Percentiles rank a stretch among this genome's conserved stretches.
These are phyloP conservation scores for Staurois parvus DNA, from an alignment of 2,797 vertebrate species.

Conservation along the genomic window DNA sequence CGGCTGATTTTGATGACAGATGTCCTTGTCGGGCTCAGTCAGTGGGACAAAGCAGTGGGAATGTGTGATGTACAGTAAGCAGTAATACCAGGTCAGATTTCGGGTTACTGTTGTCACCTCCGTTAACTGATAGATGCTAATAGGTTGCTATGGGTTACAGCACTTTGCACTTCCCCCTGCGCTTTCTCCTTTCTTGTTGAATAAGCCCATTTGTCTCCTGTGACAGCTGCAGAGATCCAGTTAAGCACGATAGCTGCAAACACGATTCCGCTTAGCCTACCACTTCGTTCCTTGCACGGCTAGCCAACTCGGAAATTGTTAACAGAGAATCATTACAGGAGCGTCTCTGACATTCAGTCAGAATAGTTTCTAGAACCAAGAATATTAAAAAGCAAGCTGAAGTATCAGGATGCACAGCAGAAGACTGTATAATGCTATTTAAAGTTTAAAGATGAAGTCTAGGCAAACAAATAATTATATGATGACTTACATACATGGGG, in stretches of 20 bases:
- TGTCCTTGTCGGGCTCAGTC: too few relatives aligned
- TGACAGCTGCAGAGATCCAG: not conserved
- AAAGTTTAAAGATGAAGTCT: not conserved
- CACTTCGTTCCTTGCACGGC: constrained; percentile 19
- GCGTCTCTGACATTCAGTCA: constrained; percentile 32
- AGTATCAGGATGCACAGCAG: not conserved
- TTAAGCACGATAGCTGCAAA: not conserved
- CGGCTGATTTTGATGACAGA: too few relatives aligned
- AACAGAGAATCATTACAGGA: constrained; percentile 20
- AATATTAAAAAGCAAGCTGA: constrained; percentile 33
- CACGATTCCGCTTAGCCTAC: constrained; percentile 9
- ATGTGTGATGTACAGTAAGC: too few relatives aligned
- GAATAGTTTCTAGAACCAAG: constrained; percentile 30
- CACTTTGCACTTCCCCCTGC: not conserved
- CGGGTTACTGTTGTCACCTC: not conserved
- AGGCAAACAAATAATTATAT: not conserved
- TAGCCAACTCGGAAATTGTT: constrained; percentile 43
- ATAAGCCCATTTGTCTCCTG: not conserved
- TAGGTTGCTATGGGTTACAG: not conserved
- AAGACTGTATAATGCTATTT: too few relatives aligned
- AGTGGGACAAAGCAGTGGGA: too few relatives aligned
- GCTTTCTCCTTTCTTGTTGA: not conserved
- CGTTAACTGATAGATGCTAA: not conserved
- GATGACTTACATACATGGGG: not conserved
- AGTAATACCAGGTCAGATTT: not conserved